phyloP scores from a whole-genome alignment of 2,888 invertebrate genomes.

The Oscheius onirici region DNA sequence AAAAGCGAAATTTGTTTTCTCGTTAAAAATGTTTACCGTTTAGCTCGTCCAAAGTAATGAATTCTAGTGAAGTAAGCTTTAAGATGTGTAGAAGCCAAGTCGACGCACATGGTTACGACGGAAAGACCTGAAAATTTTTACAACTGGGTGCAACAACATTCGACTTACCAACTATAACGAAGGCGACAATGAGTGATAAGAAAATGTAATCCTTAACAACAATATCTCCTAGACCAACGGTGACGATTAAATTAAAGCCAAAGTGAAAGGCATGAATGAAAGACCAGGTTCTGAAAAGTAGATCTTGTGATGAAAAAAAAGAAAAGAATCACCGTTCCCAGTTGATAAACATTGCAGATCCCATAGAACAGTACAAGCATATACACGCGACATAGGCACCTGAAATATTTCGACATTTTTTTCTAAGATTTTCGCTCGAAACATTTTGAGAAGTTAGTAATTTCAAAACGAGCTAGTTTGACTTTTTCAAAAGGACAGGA shows the following conservation, averaged over 20 bases:
- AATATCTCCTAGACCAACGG: constrained; percentile 71
- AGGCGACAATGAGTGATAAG: constrained; percentile 71
- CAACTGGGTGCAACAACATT: neutral
- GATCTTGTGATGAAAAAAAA: neutral
- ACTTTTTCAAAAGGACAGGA: constrained; percentile 3
- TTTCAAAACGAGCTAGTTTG: constrained; percentile 1
- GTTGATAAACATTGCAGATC: constrained; percentile 71
- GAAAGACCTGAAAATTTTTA: constrained; percentile 61
- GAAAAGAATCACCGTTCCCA: constrained; percentile 61
- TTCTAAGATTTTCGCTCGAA: neutral
- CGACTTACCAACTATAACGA: constrained; percentile 71
- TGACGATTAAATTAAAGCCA: constrained; percentile 72
- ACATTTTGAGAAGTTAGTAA: constrained; percentile 34
- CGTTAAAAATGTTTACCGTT: constrained; percentile 39
- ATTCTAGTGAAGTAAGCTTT: constrained; percentile 72
- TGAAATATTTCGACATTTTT: constrained; percentile 33
- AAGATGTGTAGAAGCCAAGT: constrained; percentile 71
- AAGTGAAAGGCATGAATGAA: constrained; percentile 72
- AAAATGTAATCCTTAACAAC: constrained; percentile 70
- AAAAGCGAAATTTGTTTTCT: neutral
- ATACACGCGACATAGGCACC: constrained; percentile 71
- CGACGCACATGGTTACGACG: constrained; percentile 72
- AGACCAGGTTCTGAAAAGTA: constrained; percentile 61
- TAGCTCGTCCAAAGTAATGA: constrained; percentile 71
- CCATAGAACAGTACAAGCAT: constrained; percentile 71